Percentiles rank a stretch among this genome's conserved stretches.
These are phyloP conservation scores for Onychostruthus taczanowskii DNA, from an alignment of 2,113 vertebrate species.

Conservation along the genomic window DNA sequence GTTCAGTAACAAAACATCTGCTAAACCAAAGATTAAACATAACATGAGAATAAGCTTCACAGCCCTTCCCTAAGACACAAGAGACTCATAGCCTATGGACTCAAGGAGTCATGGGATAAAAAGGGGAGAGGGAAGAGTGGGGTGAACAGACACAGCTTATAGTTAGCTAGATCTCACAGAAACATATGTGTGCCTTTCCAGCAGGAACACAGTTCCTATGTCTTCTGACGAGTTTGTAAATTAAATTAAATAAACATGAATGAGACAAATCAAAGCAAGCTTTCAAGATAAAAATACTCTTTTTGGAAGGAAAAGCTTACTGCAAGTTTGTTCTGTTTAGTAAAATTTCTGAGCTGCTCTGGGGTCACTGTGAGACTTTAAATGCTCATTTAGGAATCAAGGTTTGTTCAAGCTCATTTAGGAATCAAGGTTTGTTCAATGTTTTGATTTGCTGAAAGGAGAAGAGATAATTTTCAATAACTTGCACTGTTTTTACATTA, in stretches of 20 bases:
- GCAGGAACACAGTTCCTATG: neutral
- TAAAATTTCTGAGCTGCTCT: neutral
- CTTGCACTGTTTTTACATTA: neutral
- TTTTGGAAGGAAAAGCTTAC: neutral
- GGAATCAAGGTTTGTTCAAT: neutral
- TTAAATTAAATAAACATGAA: neutral
- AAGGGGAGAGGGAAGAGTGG: accelerated
- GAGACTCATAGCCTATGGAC: neutral
- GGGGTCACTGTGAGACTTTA: neutral
- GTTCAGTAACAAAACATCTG: neutral
- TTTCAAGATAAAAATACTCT: neutral
- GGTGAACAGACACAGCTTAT: accelerated
- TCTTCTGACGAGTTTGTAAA: neutral
- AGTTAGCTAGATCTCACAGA: neutral
- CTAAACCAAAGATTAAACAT: neutral
- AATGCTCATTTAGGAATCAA: neutral
- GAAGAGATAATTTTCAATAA: neutral
- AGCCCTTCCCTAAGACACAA: neutral
- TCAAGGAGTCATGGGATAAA: neutral
- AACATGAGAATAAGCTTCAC: neutral
- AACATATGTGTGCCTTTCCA: neutral
- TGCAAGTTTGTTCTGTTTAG: neutral
- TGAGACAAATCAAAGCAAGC: neutral
- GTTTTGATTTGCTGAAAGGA: neutral
- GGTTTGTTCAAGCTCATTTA: neutral